Percentiles rank a stretch among this genome's conserved stretches.
These are phyloP conservation scores for Ramphastos sulfuratus DNA, from an alignment of 2,113 vertebrate species.

Conservation along the genomic window DNA sequence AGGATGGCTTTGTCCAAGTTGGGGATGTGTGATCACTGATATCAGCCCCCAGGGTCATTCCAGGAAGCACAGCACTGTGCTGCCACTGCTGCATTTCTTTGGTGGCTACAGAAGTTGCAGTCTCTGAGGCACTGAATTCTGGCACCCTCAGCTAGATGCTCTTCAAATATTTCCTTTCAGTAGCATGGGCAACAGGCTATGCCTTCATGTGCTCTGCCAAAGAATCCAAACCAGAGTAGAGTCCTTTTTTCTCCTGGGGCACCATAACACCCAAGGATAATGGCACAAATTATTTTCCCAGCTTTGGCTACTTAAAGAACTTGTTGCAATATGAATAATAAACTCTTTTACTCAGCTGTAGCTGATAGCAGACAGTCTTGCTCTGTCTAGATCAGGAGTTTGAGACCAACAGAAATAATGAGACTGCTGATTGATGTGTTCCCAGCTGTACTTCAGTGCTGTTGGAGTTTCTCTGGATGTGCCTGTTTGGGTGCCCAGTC, in stretches of 20 bases:
- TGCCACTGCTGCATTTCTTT: not conserved
- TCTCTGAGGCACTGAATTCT: not conserved
- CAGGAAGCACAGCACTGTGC: not conserved
- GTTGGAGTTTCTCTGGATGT: constrained; percentile 71
- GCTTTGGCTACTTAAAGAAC: not conserved
- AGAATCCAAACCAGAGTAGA: not conserved
- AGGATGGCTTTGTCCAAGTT: not conserved
- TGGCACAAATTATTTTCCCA: not conserved
- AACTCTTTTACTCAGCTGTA: not conserved
- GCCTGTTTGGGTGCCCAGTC: constrained; percentile 83
- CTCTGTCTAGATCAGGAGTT: not conserved
- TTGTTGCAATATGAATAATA: not conserved
- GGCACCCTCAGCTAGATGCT: not conserved
- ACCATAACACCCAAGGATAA: not conserved
- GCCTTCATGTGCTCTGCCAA: not conserved
- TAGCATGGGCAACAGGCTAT: not conserved
- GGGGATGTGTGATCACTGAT: not conserved
- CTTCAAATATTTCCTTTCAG: not conserved
- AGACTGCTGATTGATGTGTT: not conserved
- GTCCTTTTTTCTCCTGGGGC: not conserved
- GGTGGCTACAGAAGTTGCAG: not conserved
- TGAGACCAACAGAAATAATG: not conserved
- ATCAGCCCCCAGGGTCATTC: not conserved
- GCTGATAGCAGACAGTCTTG: not conserved
- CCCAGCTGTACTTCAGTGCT: constrained; percentile 73